Percentiles rank a stretch among this genome's conserved stretches.
phyloP scores from a whole-genome alignment of 2,888 invertebrate genomes.

The Micoletzkya japonica region DNA sequence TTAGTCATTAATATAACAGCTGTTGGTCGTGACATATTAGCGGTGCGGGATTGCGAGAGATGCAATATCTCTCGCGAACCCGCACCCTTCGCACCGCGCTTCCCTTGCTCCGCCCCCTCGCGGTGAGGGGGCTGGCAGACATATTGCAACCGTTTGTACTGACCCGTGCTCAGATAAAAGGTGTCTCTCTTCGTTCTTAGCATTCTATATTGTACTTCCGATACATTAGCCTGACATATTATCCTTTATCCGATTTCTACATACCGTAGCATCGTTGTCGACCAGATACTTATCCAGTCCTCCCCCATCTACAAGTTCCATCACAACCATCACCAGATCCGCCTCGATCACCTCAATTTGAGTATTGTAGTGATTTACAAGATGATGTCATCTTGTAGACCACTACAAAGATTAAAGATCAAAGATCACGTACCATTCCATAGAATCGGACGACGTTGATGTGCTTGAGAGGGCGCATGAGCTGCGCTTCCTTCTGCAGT shows the following conservation, averaged over 20 bases:
- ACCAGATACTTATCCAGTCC: slow-evolving; percentile 16
- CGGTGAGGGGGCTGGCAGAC: not conserved
- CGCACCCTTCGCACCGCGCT: too few species aligned
- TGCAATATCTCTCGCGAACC: too few species aligned
- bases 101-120: too few species aligned
- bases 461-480: slow-evolving; percentile 24
- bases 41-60: too few species aligned
- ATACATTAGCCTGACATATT: too few species aligned
- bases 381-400: too few species aligned
- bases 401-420: slow-evolving; percentile 7
- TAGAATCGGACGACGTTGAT: slow-evolving; percentile 25
- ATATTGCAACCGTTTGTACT: not conserved
- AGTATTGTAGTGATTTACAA: too few species aligned
- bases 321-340: slow-evolving; percentile 19
- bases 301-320: slow-evolving; percentile 22
- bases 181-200: too few species aligned
- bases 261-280: not conserved
- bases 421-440: slow-evolving; percentile 21
- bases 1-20: too few species aligned
- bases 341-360: slow-evolving; percentile 12
- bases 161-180: slow-evolving; percentile 6
- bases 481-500: slow-evolving; percentile 6
- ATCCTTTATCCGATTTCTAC: too few species aligned
- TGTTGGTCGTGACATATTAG: too few species aligned
- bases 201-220: too few species aligned